Evolutionary conservation across 2,113 vertebrate genomes (phyloP), one percentile per base, ranked within the genome.

Genomic region (Macquaria australasica): DNA sequence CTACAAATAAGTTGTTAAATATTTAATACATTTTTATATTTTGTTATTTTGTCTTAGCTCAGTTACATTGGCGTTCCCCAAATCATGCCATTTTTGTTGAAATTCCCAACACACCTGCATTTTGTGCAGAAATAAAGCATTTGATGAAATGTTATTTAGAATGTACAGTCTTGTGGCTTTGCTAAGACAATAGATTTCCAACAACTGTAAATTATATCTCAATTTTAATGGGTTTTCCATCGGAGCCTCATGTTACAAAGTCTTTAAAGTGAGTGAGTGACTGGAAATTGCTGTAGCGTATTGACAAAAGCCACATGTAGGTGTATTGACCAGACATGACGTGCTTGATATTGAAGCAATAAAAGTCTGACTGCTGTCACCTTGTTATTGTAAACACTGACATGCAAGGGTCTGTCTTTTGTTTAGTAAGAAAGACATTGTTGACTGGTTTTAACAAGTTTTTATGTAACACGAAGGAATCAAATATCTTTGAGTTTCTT

Each of bases 301-400:
- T 8, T 55, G 20, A 53, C 20, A 71, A 56, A 55, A 66, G 28
- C 15, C 53, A 71, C 3, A 67, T 53, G 20, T 51, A 37, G 43
- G 25, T 39, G 10, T 48, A 43, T 45, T 31, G 31, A 58, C 48
- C 78, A 34, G 53, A 64, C 14, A 14, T 41, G 7, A 15, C 31
- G 6, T 50, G 1, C 48, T 41, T 72, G 1, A 58, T 79, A 56
- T 72, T 23, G 1, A 50, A 64, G 59, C 69, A 58, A 60, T 88
- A 48, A 41, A 83, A 67, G 34, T n/a, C 50, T 28, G 31, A 55
- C 63, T 73, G 31, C 21, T 60, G n/a, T 59, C n/a, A 15, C 41
- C 20, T 51, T 68, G 51, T 73, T 51, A 28, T 21, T 39, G 9
- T 41, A 3, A 21, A 12, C 25, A 1, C 3, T 39, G 28, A 75